A percentile compares a stretch with the other conserved stretches of the same genome.
Conservation (phyloP, 2,113 vertebrate genomes). For the Strix uralensis region DNA sequence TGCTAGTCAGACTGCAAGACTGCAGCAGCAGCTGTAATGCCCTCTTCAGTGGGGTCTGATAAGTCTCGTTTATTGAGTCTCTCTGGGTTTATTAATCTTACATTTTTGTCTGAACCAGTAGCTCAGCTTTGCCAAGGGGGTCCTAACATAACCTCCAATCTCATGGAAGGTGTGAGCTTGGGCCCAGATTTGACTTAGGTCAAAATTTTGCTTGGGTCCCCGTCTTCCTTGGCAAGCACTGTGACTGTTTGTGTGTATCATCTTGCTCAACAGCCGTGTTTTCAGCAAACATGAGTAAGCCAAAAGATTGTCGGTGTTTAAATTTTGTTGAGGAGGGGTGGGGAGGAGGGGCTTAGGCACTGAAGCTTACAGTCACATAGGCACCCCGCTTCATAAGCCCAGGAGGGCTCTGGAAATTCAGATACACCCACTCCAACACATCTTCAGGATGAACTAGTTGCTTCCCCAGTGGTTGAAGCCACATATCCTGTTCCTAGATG, state of each 20-base stretch:
- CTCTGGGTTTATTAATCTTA: background rate
- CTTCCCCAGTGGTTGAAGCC: background rate
- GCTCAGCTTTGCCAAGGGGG: background rate
- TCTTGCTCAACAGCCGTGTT: background rate
- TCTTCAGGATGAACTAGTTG: background rate
- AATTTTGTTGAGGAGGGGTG: background rate
- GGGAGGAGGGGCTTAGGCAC: background rate
- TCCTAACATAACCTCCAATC: background rate
- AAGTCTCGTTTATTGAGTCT: background rate
- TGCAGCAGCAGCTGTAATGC: background rate
- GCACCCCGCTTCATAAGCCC: rapidly evolving
- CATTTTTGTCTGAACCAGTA: background rate
- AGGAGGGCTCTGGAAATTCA: background rate
- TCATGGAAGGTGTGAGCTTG: background rate
- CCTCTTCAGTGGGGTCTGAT: background rate
- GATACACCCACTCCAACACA: background rate
- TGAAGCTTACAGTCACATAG: background rate
- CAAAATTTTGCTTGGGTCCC: background rate
- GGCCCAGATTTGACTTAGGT: background rate
- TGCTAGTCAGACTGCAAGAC: background rate
- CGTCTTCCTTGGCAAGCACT: background rate
- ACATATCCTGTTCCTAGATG: background rate
- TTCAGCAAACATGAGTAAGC: background rate
- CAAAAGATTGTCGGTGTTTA: background rate
- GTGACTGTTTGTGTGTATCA: background rate